Base-by-base conservation (phyloP, 2,888 invertebrate species). In the Hemicrepidius hirtus region DNA sequence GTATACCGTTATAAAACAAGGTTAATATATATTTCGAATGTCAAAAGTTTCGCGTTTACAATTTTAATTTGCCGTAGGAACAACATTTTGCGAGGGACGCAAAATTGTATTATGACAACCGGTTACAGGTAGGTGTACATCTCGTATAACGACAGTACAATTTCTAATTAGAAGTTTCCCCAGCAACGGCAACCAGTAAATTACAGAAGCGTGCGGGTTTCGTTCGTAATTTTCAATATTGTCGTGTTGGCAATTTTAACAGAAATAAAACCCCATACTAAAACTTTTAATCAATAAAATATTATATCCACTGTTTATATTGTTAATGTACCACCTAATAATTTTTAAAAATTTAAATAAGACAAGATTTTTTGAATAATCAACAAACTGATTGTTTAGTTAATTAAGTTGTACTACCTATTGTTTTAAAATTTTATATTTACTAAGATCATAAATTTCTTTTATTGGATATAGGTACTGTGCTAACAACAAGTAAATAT, bases 101-200 rank as follows among this genome's bases (percentile, higher is more conserved):
- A 68, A 73, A 76, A 77, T 76, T 77, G 79, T 81, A 82, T 80
- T 81, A 81, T 81, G 80, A 81, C 80, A 81, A 78, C 80, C 75
- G 77, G 71, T 72, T 72, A 79, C 79, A 81, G 57, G 57, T 57
- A 57, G 57, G 57, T 50, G 50, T 57, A 57, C 57, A 57, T 83
- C 82, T 83, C 83, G 80, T 81, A 82, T 83, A 84, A 83, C 84
- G 81, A 80, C 81, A 78, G 77, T 78, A 83, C 81, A 84, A 83
- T 83, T 82, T 81, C 84, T 82, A 83, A 84, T 84, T 84, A 84
- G 80, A 80, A 82, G 83, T 83, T 81, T 81, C 83, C 83, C 76
- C 74, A 82, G 83, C 82, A 83, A 84, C 84, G 76, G 72, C 67
- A 75, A 77, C 71, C 57, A 41, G 62, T 37, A 60, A 69, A 71